These are phyloP conservation scores for Falco concolor DNA, from an alignment of 2,797 vertebrate genomes.

Conservation along the genomic window DNA sequence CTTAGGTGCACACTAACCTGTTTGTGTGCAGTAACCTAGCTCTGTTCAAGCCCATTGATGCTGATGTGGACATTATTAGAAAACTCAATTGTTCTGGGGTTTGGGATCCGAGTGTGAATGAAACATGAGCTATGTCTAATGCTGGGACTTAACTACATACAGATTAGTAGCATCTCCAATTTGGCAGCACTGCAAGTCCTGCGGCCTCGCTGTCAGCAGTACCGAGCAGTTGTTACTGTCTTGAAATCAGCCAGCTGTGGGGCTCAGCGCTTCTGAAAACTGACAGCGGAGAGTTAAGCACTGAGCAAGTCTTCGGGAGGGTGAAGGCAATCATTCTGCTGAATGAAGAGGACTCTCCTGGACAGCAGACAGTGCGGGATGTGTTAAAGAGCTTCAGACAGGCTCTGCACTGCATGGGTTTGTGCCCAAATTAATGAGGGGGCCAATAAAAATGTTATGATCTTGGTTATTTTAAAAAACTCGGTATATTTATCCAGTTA, in stretches of 20 bases:
- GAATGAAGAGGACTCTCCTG: neutral
- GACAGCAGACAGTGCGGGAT: neutral
- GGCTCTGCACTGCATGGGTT: neutral
- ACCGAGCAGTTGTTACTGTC: neutral
- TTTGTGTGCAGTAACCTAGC: neutral
- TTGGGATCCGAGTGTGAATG: neutral
- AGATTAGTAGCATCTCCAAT: neutral
- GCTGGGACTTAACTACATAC: neutral
- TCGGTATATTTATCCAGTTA: neutral
- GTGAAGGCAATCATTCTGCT: neutral
- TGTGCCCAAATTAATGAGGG: neutral
- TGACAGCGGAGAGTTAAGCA: accelerated
- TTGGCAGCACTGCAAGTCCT: neutral
- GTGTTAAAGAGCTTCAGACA: neutral
- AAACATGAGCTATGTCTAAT: neutral
- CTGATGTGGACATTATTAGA: neutral
- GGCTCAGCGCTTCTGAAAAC: neutral
- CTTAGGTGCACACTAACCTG: accelerated
- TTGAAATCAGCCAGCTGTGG: neutral
- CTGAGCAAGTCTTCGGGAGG: neutral
- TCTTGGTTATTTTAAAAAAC: neutral
- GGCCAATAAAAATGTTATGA: neutral
- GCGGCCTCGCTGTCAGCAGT: neutral
- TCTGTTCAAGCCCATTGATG: neutral
- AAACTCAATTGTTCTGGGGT: neutral